Percentiles rank a stretch among this genome's conserved stretches.
Evolutionary conservation across 2,888 invertebrate species (phyloP).

Genomic region (Corythucha ciliata): DNA sequence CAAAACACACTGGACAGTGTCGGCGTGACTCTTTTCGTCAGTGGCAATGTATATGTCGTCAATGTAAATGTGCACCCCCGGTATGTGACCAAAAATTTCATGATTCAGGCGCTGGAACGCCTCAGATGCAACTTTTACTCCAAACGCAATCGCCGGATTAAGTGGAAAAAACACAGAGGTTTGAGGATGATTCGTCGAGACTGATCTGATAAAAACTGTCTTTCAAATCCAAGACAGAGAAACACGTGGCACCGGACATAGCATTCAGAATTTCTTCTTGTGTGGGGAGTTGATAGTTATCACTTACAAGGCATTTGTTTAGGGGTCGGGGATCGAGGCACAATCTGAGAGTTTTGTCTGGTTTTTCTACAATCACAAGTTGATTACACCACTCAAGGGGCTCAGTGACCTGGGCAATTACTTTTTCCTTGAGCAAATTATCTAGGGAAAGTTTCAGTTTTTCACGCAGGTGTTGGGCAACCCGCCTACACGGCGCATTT

Average conservation of each 20-base stretch:
- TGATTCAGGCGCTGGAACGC: constrained; percentile 33
- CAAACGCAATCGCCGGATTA: constrained; percentile 38
- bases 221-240: constrained; percentile 27
- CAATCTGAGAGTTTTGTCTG: constrained; percentile 36
- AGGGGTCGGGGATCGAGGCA: constrained; percentile 38
- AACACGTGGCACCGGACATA: constrained; percentile 29
- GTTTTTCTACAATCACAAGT: constrained; percentile 38
- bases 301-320: constrained; percentile 35
- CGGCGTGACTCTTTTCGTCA: constrained; percentile 24
- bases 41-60: constrained; percentile 37
- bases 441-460: constrained; percentile 32
- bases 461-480: constrained; percentile 29
- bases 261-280: constrained; percentile 36
- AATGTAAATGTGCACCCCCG: constrained; percentile 34
- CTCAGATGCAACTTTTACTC: constrained; percentile 36
- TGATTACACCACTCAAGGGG: constrained; percentile 39
- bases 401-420: constrained; percentile 33
- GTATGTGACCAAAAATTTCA: constrained; percentile 23
- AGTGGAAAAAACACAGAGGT: constrained; percentile 36
- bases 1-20: too few species aligned
- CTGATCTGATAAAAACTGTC: constrained; percentile 35
- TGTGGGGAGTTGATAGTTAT: constrained; percentile 35
- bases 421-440: constrained; percentile 31
- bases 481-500: constrained; percentile 24
- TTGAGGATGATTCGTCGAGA: constrained; percentile 33